Evolutionary conservation across 2,888 invertebrate genomes (phyloP), one percentile per base, ranked within the genome.

Genomic region (Lasioglossum oenotherae): DNA sequence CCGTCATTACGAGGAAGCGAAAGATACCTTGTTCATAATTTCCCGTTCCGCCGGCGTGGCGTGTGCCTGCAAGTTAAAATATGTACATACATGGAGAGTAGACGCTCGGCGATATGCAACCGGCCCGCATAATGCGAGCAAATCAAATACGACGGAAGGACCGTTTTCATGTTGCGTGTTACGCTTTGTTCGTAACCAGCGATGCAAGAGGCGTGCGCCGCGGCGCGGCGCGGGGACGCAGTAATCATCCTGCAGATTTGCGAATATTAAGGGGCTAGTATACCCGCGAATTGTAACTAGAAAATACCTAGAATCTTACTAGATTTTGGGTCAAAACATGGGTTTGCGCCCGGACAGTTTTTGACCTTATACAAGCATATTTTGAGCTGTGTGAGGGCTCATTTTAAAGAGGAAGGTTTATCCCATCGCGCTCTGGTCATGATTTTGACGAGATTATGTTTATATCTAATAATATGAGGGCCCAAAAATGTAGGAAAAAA

Each of bases 241-340:
- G 83, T 88, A 86, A 87, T 82, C 60, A 80, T 88, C 82, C 60
- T 69, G 60, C 75, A 78, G 72, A 88, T 82, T 84, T 71, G 80
- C 72, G 78, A 88, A 84, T 84, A 80, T 86, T 82, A n/a, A n/a
- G n/a, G n/a, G n/a, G n/a, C n/a, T n/a, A n/a, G n/a, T n/a, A n/a
- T n/a, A n/a, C n/a, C n/a, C n/a, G n/a, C n/a, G n/a, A n/a, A n/a
- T n/a, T n/a, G n/a, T n/a, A n/a, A n/a, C n/a, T n/a, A n/a, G n/a
- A n/a, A n/a, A n/a, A n/a, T n/a, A n/a, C n/a, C n/a, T n/a, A n/a
- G n/a, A n/a, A n/a, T n/a, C n/a, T n/a, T n/a, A n/a, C n/a, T n/a
- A n/a, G n/a, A n/a, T n/a, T n/a, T n/a, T n/a, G n/a, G n/a, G n/a
- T n/a, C n/a, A n/a, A n/a, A n/a, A n/a, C n/a, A n/a, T n/a, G n/a